Evolutionary conservation across 2,113 vertebrate genomes (phyloP).

Genomic region (Trematocara macrostoma): DNA sequence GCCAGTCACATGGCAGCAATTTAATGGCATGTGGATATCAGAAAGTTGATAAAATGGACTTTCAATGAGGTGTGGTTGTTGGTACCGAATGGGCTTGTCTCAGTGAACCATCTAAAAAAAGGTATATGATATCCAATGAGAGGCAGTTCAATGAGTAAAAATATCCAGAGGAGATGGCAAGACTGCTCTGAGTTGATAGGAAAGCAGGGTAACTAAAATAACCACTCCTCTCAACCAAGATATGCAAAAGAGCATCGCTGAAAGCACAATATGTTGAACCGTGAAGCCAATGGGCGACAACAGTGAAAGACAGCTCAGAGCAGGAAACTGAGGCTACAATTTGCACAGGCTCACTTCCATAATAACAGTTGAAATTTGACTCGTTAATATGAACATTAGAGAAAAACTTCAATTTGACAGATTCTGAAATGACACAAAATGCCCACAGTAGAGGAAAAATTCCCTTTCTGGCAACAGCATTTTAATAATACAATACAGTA

Average conservation of each 20-base stretch:
- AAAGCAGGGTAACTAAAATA: background rate
- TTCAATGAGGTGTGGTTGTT: background rate
- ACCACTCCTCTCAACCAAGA: background rate
- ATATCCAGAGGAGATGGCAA: background rate
- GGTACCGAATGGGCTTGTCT: background rate
- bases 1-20: background rate
- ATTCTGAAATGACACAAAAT: background rate
- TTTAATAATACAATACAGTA: background rate
- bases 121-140: background rate
- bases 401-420: background rate
- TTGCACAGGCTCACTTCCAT: fast-evolving
- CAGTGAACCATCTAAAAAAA: background rate
- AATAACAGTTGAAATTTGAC: background rate
- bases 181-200: background rate
- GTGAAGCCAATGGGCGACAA: background rate
- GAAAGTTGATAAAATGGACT: background rate
- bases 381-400: fast-evolving
- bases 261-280: background rate
- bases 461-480: background rate
- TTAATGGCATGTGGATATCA: background rate
- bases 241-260: background rate
- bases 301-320: background rate
- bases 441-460: background rate
- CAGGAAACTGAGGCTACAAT: background rate
- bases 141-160: background rate